phyloP scores from a whole-genome alignment of 2,888 invertebrate genomes.

The Unio pictorum region DNA sequence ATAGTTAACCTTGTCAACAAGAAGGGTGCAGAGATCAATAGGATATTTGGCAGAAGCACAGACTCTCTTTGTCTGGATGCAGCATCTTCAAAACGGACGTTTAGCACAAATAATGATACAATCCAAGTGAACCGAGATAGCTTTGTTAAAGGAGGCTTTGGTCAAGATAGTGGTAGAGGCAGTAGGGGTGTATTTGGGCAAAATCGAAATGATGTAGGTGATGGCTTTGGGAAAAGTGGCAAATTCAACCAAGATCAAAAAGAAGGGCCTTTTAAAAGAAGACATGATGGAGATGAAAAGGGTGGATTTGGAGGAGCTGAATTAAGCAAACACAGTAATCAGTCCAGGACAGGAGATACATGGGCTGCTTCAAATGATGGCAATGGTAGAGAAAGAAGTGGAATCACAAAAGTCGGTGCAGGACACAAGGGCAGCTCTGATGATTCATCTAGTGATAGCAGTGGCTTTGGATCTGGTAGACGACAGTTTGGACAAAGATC shows the following conservation, averaged over 20 bases:
- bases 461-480: conserved; percentile 1
- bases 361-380: no score
- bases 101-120: no score
- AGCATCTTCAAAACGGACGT: no score
- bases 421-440: no score
- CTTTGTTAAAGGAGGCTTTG: not conserved
- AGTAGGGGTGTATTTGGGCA: conserved; percentile 5
- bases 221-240: conserved; percentile 6
- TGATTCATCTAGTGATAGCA: no score
- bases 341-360: no score
- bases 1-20: conserved; percentile 45
- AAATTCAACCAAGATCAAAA: no score
- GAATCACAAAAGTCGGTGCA: no score
- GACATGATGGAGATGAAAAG: not conserved
- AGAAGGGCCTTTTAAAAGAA: not conserved
- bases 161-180: conserved; percentile 8
- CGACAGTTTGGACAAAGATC: conserved; percentile 3
- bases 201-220: conserved; percentile 10
- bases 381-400: no score
- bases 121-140: conserved; percentile 1
- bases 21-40: conserved; percentile 49
- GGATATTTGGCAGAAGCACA: conserved; percentile 51
- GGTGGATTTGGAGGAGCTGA: conserved; percentile 1
- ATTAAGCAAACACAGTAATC: no score
- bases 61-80: conserved; percentile 13